These are phyloP conservation scores for Diadophis punctatus DNA, from an alignment of 2,113 vertebrate species.

Conservation along the genomic window DNA sequence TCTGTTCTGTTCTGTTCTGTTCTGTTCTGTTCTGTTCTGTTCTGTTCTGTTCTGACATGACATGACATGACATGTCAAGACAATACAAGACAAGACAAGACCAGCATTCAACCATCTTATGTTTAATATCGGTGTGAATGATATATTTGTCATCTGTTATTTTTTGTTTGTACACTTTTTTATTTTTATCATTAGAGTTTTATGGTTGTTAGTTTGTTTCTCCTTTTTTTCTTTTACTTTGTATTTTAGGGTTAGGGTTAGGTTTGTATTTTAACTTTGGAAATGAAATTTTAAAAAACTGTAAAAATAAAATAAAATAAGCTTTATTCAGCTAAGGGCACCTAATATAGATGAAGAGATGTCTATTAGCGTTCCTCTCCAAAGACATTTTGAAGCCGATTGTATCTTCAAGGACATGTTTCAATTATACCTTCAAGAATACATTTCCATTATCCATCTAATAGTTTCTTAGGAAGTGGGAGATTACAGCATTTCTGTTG, in stretches of 20 bases:
- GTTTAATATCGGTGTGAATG: background rate
- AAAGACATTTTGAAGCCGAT: background rate
- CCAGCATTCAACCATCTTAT: background rate
- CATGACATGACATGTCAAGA: too few species aligned
- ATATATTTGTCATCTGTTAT: background rate
- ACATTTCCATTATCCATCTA: background rate
- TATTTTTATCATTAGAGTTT: background rate
- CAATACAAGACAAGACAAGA: background rate
- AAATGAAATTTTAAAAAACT: background rate
- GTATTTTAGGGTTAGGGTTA: background rate
- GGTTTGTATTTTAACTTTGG: background rate
- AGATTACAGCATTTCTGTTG: background rate
- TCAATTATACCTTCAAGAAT: background rate
- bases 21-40: too few species aligned
- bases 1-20: too few species aligned
- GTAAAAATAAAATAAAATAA: slow-evolving; percentile 18
- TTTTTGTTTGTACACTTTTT: background rate
- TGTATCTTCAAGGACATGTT: background rate
- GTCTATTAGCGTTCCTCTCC: background rate
- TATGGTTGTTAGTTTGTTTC: background rate
- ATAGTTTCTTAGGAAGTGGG: background rate
- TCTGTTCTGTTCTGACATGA: too few species aligned
- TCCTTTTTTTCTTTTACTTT: background rate
- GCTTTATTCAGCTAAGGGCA: background rate
- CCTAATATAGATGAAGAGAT: background rate